These are phyloP conservation scores for Diplodus sargus DNA, from an alignment of 2,797 vertebrate species.

Conservation along the genomic window DNA sequence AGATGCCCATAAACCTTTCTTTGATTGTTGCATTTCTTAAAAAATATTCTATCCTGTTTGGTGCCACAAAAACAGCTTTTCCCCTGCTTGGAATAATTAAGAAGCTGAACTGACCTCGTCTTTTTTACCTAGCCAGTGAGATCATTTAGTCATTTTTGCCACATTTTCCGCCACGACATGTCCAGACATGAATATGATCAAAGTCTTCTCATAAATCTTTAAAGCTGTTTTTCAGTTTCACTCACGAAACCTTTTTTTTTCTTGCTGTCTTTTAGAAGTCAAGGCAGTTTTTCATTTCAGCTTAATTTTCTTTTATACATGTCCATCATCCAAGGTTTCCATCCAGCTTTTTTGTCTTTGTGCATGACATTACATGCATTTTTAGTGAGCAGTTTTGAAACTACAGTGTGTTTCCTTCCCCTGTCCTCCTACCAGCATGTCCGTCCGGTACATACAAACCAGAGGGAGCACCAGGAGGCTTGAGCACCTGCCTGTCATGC, in stretches of 20 bases:
- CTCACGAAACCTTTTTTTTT: slow-evolving; percentile 19
- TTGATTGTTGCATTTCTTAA: slow-evolving; percentile 46
- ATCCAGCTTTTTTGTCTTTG: slow-evolving; percentile 7
- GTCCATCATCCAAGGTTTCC: slow-evolving; percentile 18
- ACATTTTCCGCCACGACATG: slow-evolving; percentile 53
- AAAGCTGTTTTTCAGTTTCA: slow-evolving; percentile 45
- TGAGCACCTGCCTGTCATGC: slow-evolving; percentile 89
- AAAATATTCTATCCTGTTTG: slow-evolving; percentile 3
- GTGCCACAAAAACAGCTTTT: slow-evolving; percentile 16
- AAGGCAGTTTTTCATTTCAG: slow-evolving; percentile 30
- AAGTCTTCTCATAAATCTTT: slow-evolving; percentile 54
- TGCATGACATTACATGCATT: background rate
- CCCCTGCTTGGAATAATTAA: slow-evolving; percentile 53
- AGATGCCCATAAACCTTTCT: slow-evolving; percentile 46
- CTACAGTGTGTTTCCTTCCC: background rate
- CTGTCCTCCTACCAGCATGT: slow-evolving; percentile 84
- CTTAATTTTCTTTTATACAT: slow-evolving; percentile 27
- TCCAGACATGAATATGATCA: slow-evolving; percentile 66
- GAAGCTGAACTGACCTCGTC: slow-evolving; percentile 11
- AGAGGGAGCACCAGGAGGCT: slow-evolving; percentile 91
- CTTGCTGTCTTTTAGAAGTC: background rate
- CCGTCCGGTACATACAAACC: slow-evolving; percentile 95
- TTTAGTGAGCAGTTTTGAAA: background rate
- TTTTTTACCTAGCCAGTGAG: slow-evolving; percentile 49
- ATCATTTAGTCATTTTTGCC: slow-evolving; percentile 50